phyloP scores from a whole-genome alignment of 2,888 invertebrate species.

The Amiota mariae region DNA sequence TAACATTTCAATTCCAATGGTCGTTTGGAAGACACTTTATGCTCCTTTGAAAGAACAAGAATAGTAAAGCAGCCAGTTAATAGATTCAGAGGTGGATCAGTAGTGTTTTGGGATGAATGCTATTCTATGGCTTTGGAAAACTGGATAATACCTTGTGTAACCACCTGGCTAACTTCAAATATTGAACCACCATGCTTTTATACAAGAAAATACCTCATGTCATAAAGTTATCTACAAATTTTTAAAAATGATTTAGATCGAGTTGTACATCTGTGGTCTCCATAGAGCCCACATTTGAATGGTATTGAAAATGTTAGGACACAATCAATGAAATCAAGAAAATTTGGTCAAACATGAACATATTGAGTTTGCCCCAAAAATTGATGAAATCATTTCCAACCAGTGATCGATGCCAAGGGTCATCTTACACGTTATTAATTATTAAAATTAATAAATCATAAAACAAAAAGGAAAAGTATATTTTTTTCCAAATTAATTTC shows the following conservation, averaged over 20 bases:
- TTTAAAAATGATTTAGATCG: neutral
- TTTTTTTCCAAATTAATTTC: neutral
- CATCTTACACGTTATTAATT: constrained; percentile 26
- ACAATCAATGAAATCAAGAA: constrained; percentile 32
- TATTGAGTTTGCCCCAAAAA: constrained; percentile 25
- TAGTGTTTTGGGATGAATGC: neutral
- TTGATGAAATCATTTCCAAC: constrained; percentile 35
- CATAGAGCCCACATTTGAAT: too few relatives aligned
- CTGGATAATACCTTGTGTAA: neutral
- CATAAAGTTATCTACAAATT: neutral
- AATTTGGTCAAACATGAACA: constrained; percentile 31
- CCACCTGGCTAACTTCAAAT: neutral
- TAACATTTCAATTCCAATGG: neutral
- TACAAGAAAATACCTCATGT: neutral
- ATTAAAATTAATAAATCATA: neutral
- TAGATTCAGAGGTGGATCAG: neutral
- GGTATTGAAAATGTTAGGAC: constrained; percentile 13
- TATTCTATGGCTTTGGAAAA: neutral
- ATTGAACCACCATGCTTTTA: neutral
- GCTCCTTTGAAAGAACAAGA: neutral
- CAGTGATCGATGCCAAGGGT: constrained; percentile 37
- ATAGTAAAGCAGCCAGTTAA: neutral
- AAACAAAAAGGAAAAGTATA: neutral
- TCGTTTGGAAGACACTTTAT: too few relatives aligned
- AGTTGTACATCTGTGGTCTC: neutral